Base-by-base conservation (phyloP, 2,888 invertebrate species). In the Nebria brevicollis region DNA sequence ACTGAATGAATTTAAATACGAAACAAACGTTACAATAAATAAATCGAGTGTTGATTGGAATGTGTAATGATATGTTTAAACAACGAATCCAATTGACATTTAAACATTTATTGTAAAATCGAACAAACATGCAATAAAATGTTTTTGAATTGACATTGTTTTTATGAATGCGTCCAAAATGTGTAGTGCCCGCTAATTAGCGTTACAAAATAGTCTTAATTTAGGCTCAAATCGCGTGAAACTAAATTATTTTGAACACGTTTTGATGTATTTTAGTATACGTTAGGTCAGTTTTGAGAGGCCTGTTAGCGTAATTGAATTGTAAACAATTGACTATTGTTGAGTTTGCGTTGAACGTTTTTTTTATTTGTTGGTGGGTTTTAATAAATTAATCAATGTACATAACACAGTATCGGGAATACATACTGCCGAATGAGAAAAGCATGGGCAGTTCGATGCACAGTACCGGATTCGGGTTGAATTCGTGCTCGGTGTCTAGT, bases 371-470 rank as follows among this genome's bases (percentile, higher is more conserved):
- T 20, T 34, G 34, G 34, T 54, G 54, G 13, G 20, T 20, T 11
- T 54, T 8, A 8, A 54, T n/a, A 13, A 26, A 83, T 90, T 90
- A 93, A 87, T 94, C 92, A 86, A 93, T 90, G 87, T 92, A 92
- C 86, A 93, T 90, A 85, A 93, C 90, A 90, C 92, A 93, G 88
- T 93, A 92, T 88, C 93, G 93, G 86, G 92, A 93, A 89, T 93
- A 93, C 84, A 92, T 92, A 89, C 93, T 93, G 86, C 93, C 93
- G 85, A 93, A 89, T 84, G 92, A 92, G 88, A 93, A 92, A 84
- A 92, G 88, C 91, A 92, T 91, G 70, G 93, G 93, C 83, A 93
- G 90, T 88, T 93, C 93, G 84, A 93, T 90, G 85, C 91, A 90
- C 85, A 93, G 88, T 7, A 83, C 54, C 85, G 82, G 83, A 89